Evolutionary conservation across 2,797 vertebrate genomes (phyloP).

Genomic region (Sitta carolinensis): DNA sequence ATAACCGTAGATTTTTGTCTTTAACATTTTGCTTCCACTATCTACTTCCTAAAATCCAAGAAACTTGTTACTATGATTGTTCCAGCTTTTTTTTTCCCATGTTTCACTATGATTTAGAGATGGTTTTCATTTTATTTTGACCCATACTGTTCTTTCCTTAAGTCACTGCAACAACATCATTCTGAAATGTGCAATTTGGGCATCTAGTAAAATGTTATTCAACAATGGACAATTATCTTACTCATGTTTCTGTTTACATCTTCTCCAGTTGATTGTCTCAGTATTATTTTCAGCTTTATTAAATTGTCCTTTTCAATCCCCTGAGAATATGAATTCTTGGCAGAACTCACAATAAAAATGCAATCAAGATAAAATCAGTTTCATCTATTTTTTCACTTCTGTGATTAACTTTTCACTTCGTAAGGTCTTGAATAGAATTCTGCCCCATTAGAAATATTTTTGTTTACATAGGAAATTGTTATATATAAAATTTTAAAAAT

Average conservation of each 20-base stretch:
- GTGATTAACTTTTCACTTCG: background rate
- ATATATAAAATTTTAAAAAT: background rate
- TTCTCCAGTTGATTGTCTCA: background rate
- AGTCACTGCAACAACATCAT: background rate
- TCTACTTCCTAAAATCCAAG: background rate
- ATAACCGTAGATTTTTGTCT: background rate
- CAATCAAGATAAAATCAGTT: slow-evolving; percentile 27
- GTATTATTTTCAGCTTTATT: slow-evolving; percentile 46
- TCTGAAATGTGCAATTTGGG: background rate
- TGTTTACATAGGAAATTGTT: background rate
- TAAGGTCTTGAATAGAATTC: background rate
- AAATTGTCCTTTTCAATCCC: slow-evolving; percentile 3
- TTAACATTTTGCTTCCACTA: background rate
- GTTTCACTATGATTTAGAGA: background rate
- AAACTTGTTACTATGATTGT: background rate
- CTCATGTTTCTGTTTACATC: slow-evolving; percentile 37
- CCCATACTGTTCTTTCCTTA: background rate
- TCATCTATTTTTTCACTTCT: background rate
- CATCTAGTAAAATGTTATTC: background rate
- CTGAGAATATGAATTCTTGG: background rate
- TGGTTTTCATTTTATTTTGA: slow-evolving; percentile 8
- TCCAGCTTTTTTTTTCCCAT: background rate
- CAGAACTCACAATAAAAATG: slow-evolving; percentile 21
- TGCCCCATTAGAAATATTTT: background rate
- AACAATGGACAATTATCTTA: slow-evolving; percentile 2